Evolutionary conservation across 2,888 invertebrate species (phyloP).

Genomic region (Dolichomitus sp.): DNA sequence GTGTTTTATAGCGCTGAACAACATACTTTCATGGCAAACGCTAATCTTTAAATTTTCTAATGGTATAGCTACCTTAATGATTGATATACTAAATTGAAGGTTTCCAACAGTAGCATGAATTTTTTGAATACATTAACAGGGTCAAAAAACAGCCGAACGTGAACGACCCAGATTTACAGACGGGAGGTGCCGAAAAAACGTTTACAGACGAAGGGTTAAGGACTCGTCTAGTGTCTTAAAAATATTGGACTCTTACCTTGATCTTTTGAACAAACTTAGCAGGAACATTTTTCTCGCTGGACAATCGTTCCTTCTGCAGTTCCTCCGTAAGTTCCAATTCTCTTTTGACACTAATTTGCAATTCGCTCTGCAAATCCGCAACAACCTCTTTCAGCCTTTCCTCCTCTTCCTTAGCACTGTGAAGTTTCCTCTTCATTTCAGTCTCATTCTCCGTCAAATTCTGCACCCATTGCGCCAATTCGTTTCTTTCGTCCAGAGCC

Average conservation of each 20-base stretch:
- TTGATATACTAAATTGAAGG: too few relatives aligned
- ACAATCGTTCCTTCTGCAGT: conserved; percentile 73
- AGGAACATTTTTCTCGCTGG: conserved; percentile 83
- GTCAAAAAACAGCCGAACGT: too few relatives aligned
- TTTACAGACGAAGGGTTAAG: too few relatives aligned
- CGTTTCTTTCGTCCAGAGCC: conserved; percentile 73
- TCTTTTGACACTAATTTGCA: conserved; percentile 69
- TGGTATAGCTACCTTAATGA: too few relatives aligned
- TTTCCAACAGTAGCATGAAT: too few relatives aligned
- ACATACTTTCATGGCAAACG: too few relatives aligned
- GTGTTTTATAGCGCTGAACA: too few relatives aligned
- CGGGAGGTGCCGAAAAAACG: too few relatives aligned
- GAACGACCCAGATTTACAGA: too few relatives aligned
- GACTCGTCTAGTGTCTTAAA: too few relatives aligned
- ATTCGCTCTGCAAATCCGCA: conserved; percentile 74
- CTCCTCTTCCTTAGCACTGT: conserved; percentile 81
- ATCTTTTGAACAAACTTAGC: conserved; percentile 83
- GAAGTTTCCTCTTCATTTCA: conserved; percentile 88
- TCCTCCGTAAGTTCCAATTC: conserved; percentile 75
- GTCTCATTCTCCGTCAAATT: conserved; percentile 89
- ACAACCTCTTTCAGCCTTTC: conserved; percentile 81
- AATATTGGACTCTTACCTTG: conserved; percentile 76
- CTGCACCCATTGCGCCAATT: conserved; percentile 87
- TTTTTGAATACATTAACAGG: too few relatives aligned
- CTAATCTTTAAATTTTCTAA: too few relatives aligned